Evolutionary conservation across 2,113 vertebrate species (phyloP).

Genomic region (Cathartes aura): DNA sequence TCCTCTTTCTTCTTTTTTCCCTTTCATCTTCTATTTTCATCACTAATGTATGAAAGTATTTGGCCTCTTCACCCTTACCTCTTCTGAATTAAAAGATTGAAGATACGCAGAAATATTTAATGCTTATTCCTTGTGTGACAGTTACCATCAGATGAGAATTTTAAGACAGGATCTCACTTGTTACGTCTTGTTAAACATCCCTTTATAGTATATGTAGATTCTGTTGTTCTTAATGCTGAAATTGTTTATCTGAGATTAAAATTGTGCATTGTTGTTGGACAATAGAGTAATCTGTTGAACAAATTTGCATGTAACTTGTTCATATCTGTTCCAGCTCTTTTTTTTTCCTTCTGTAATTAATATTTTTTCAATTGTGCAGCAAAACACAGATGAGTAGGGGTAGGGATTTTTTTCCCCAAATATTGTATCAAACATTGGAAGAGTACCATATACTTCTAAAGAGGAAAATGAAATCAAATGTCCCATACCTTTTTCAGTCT

Average conservation of each 20-base stretch:
- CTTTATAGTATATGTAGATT: neutral
- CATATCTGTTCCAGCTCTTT: neutral
- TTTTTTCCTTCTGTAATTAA: neutral
- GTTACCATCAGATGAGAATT: neutral
- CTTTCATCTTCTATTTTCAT: neutral
- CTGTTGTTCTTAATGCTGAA: neutral
- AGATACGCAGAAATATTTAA: neutral
- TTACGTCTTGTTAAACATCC: neutral
- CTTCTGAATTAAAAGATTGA: neutral
- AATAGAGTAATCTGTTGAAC: neutral
- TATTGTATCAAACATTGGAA: neutral
- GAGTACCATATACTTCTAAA: neutral
- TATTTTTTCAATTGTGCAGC: neutral
- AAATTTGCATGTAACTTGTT: conserved; percentile 9
- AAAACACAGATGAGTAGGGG: neutral
- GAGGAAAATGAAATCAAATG: neutral
- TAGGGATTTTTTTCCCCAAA: neutral
- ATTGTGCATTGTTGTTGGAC: neutral
- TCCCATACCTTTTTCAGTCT: neutral
- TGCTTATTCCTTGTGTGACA: neutral
- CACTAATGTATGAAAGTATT: neutral
- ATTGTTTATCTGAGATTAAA: neutral
- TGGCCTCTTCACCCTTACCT: neutral
- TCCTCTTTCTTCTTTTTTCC: neutral
- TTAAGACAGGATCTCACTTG: neutral